These are phyloP conservation scores for Anorthoa munda DNA, from an alignment of 2,888 invertebrate species.

Conservation along the genomic window DNA sequence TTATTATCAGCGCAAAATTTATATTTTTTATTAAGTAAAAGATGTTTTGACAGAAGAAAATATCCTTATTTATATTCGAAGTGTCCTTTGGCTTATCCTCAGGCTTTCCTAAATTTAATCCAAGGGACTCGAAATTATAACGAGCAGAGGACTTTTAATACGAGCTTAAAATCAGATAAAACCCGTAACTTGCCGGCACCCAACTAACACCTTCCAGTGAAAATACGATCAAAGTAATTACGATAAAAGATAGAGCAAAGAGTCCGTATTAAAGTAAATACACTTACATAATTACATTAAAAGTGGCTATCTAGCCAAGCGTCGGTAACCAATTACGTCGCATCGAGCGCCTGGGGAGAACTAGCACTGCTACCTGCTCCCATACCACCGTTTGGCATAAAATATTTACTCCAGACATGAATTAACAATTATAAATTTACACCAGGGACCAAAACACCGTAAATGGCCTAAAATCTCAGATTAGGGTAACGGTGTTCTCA, in stretches of 20 bases:
- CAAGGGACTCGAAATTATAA: conserved; percentile 21
- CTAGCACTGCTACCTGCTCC: conserved; percentile 34
- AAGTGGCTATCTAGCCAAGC: conserved; percentile 56
- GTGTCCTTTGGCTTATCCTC: neutral
- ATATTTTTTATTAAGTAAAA: neutral
- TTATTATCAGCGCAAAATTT: neutral
- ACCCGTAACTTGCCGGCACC: conserved; percentile 23
- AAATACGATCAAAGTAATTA: conserved; percentile 53
- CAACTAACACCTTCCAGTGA: conserved; percentile 22
- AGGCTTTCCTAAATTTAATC: neutral
- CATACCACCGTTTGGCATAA: conserved; percentile 52
- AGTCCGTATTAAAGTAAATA: conserved; percentile 56
- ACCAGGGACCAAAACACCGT: conserved; percentile 67
- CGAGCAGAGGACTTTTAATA: conserved; percentile 24
- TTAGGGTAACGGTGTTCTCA: conserved; percentile 75
- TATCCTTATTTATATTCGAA: neutral
- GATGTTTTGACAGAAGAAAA: neutral
- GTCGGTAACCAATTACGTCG: conserved; percentile 58
- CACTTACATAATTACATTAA: conserved; percentile 62
- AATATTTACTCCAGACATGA: conserved; percentile 62
- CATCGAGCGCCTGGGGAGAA: conserved; percentile 47
- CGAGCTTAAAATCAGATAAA: conserved; percentile 38
- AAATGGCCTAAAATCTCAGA: conserved; percentile 76
- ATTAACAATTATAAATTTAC: conserved; percentile 73
- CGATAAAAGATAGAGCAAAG: conserved; percentile 53